A percentile compares a stretch with the other conserved stretches of the same genome.
phyloP scores from a whole-genome alignment of 1,140 invertebrate genomes.

The Mycetomoellerius zeteki region DNA sequence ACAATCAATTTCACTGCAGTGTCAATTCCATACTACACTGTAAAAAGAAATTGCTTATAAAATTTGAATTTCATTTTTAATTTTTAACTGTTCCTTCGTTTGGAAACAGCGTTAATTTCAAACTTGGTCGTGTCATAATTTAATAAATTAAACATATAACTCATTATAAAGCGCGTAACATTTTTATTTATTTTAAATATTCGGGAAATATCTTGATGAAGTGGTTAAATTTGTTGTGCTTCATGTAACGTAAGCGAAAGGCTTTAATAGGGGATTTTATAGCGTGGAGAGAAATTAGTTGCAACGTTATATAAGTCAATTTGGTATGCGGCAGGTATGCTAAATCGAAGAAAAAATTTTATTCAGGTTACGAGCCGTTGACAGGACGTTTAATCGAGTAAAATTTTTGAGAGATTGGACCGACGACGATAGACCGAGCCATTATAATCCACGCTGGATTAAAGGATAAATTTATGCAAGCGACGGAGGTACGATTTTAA shows the following conservation, averaged over 20 bases:
- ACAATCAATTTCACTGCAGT: background rate
- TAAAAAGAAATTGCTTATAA: background rate
- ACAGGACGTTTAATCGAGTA: background rate
- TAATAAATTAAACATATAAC: background rate
- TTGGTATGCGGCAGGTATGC: constrained; percentile 1
- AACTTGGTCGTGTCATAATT: background rate
- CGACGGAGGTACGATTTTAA: constrained; percentile 53
- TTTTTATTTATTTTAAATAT: constrained; percentile 18
- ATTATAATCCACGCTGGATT: constrained; percentile 57
- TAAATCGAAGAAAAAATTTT: constrained; percentile 35
- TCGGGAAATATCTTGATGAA: constrained; percentile 34
- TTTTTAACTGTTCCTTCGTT: background rate
- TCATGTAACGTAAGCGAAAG: constrained; percentile 47
- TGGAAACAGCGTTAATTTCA: background rate
- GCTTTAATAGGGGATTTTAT: constrained; percentile 45
- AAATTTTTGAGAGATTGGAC: constrained; percentile 17
- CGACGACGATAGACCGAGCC: background rate
- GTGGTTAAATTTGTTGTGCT: constrained; percentile 33
- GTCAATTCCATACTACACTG: background rate
- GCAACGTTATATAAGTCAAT: constrained; percentile 30
- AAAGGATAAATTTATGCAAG: constrained; percentile 46
- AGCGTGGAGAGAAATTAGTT: constrained; percentile 39
- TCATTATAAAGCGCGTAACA: background rate
- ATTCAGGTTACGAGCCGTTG: constrained; percentile 17
- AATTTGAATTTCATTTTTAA: background rate